A percentile compares a stretch with the other conserved stretches of the same genome.
These are phyloP conservation scores for Blastobasis lacticolella DNA, from an alignment of 2,888 invertebrate genomes.

Conservation along the genomic window DNA sequence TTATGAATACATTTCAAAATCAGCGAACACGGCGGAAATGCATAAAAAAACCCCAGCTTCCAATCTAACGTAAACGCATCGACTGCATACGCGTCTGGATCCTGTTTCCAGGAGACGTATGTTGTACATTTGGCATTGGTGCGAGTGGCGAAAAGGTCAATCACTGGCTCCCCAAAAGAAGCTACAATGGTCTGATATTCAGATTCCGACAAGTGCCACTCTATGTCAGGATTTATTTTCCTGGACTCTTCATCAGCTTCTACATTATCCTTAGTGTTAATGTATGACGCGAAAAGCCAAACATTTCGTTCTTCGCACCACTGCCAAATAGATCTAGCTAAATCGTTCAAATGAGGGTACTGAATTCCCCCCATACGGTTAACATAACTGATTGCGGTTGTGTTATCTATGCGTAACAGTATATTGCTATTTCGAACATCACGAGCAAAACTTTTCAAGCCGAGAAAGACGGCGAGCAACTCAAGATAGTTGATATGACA, in stretches of 20 bases:
- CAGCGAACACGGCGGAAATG: constrained; percentile 14
- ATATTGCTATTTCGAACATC: background rate
- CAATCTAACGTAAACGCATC: background rate
- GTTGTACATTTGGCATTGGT: too few relatives aligned
- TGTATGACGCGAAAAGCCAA: background rate
- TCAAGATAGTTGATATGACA: constrained; percentile 8
- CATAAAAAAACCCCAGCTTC: constrained; percentile 9
- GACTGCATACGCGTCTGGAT: background rate
- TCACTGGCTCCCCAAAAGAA: too few relatives aligned
- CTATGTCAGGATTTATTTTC: constrained; percentile 10
- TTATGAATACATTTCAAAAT: too few relatives aligned
- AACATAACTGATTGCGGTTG: constrained; percentile 1
- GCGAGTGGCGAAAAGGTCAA: too few relatives aligned
- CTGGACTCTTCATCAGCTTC: constrained; percentile 15
- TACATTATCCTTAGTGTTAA: constrained; percentile 21
- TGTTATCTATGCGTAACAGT: constrained; percentile 4
- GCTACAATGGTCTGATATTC: too few relatives aligned
- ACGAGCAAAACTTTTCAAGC: constrained; percentile 1
- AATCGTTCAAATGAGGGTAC: too few relatives aligned
- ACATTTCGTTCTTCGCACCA: too few relatives aligned
- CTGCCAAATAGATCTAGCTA: too few relatives aligned
- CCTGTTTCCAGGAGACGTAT: too few relatives aligned
- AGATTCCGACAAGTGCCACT: constrained; percentile 6
- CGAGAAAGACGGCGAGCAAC: background rate
- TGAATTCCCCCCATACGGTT: background rate